Evolutionary conservation across 2,797 vertebrate genomes (phyloP), one percentile per base, ranked within the genome.

Genomic region (Choloepus didactylus): DNA sequence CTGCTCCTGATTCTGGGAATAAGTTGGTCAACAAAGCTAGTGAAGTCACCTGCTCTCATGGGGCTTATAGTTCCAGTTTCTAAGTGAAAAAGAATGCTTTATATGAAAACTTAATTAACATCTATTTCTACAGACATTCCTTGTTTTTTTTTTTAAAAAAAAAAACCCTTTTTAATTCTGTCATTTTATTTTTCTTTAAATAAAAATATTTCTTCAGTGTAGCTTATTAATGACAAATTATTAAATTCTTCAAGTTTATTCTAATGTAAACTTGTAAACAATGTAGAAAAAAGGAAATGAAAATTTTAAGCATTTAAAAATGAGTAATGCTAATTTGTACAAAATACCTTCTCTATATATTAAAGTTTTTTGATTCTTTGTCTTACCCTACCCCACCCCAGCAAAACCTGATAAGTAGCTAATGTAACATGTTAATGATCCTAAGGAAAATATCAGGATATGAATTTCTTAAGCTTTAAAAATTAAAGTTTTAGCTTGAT

Each of bases 251-350:
- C 44, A 35, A 60, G 23, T 80, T 70, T 84, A 77, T 83, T 77
- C 27, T 69, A 80, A 89, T 79, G 21, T 16, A 86, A 70, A 85
- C 84, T 35, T 35, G 35, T 35, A 35, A 35, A 35, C 35, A 35
- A 35, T 35, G 35, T 87, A 75, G 44, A 83, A 79, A 85, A 31
- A 87, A 86, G 29, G 3, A 82, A 85, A 76, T 70, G 10, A 87
- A 89, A 92, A 90, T 25, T 29, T 69, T 83, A 72, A 60, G 27
- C 38, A 73, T 82, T 66, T 79, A 35, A 91, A 85, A 75, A 35
- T 73, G 90, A 77, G 29, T 92, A 51, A 44, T 91, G 16, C n/a
- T 85, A 62, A 70, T 80, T 93, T 91, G 11, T 19, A 66, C 60
- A 89, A 56, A 84, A 70, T 41, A 31, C 6, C 15, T 87, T n/a